Percentiles rank a stretch among this genome's conserved stretches.
Evolutionary conservation across 30 jellyfish, hydroid and myxozoan species (phyloP).

Genomic region (Calvadosia cruxmelitensis): DNA sequence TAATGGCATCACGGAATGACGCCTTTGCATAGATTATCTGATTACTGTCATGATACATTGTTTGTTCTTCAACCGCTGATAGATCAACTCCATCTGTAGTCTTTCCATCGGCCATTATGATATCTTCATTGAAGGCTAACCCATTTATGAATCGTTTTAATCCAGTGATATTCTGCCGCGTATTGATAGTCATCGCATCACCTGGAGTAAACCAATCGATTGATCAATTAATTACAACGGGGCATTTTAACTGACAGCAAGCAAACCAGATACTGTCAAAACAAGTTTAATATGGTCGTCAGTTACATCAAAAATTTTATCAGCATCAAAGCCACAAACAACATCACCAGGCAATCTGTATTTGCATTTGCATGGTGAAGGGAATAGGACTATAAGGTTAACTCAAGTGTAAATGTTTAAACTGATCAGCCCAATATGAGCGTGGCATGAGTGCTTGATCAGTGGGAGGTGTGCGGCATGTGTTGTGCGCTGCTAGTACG

Average conservation of each 20-base stretch:
- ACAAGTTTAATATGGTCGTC: too few relatives aligned
- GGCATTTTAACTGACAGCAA: not conserved
- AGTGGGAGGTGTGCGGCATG: too few relatives aligned
- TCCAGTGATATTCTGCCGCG: slow-evolving; percentile 50
- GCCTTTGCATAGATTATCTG: slow-evolving; percentile 40
- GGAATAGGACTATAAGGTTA: too few relatives aligned
- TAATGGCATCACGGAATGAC: not conserved
- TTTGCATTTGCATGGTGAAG: too few relatives aligned
- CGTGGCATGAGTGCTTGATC: too few relatives aligned
- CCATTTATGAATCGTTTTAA: slow-evolving; percentile 26
- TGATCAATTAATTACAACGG: too few relatives aligned
- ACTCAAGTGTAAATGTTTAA: too few relatives aligned
- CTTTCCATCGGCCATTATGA: slow-evolving; percentile 16
- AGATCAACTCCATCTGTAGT: slow-evolving; percentile 56
- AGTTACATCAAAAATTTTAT: too few relatives aligned
- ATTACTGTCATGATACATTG: slow-evolving; percentile 39
- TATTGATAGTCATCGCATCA: slow-evolving; percentile 40
- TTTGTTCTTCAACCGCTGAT: slow-evolving; percentile 34
- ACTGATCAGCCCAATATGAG: too few relatives aligned
- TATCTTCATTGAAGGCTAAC: slow-evolving; percentile 25
- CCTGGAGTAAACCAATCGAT: slow-evolving; percentile 9
- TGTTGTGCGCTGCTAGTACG: too few relatives aligned
- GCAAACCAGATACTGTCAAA: not conserved
- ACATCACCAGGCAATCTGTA: too few relatives aligned
- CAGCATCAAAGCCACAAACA: too few relatives aligned